phyloP scores from a whole-genome alignment of 2,113 vertebrate genomes.

The Dicerorhinus sumatrensis region DNA sequence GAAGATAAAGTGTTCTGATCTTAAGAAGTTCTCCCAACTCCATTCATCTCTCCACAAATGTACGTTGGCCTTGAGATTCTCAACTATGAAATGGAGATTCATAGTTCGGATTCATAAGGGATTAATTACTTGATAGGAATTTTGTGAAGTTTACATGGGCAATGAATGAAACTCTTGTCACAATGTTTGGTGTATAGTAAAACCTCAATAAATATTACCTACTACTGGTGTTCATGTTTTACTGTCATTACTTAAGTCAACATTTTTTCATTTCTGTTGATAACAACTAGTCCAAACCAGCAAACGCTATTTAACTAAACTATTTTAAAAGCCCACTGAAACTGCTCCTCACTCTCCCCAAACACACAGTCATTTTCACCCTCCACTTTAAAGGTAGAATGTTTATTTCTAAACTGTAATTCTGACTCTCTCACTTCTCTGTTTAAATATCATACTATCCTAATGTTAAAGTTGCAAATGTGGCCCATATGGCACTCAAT shows the following conservation, averaged over 20 bases:
- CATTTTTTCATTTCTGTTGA: neutral
- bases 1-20: neutral
- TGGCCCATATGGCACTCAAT: fast-evolving
- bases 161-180: neutral
- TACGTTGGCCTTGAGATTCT: neutral
- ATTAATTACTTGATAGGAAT: neutral
- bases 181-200: neutral
- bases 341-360: neutral
- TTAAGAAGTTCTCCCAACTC: neutral
- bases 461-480: neutral
- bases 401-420: conserved; percentile 2
- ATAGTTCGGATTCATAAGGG: neutral
- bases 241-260: neutral
- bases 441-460: neutral
- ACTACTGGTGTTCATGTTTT: neutral
- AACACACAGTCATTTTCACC: neutral
- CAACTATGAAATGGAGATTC: neutral
- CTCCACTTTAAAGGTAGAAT: neutral
- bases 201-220: neutral
- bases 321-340: neutral
- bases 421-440: neutral
- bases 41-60: neutral
- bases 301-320: neutral
- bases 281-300: neutral
- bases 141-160: neutral